These are phyloP conservation scores for Geococcyx californianus DNA, from an alignment of 2,113 vertebrate genomes.

Conservation along the genomic window DNA sequence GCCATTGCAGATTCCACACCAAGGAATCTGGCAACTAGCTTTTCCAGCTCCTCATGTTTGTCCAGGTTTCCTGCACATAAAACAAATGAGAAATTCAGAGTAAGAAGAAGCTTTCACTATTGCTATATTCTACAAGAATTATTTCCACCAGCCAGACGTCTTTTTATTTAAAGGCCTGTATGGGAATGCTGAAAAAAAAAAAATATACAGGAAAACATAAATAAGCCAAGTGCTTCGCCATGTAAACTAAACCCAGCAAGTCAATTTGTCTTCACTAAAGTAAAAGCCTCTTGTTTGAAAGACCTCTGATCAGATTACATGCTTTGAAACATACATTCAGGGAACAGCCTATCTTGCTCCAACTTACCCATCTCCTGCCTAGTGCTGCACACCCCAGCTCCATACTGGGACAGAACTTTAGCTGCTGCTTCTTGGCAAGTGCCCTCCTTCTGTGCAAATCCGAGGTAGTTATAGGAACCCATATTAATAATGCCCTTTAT, in stretches of 20 bases:
- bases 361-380: conserved; percentile 92
- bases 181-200: background rate
- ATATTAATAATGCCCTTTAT: conserved; percentile 94
- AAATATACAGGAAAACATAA: background rate
- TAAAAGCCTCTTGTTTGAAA: background rate
- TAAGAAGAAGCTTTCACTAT: background rate
- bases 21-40: conserved; percentile 87
- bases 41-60: conserved; percentile 92
- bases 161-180: background rate
- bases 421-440: conserved; percentile 84
- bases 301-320: background rate
- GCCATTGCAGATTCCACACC: conserved; percentile 94
- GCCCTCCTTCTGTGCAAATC: conserved; percentile 89
- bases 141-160: background rate
- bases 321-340: background rate
- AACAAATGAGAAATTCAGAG: conserved; percentile 37
- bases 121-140: background rate
- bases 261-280: background rate
- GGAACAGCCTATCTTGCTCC: background rate
- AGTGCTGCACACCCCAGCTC: conserved; percentile 89
- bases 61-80: conserved; percentile 87
- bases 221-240: background rate
- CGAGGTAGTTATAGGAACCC: conserved; percentile 98
- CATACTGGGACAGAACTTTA: conserved; percentile 81
- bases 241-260: background rate